Base-by-base conservation (phyloP, 2,888 invertebrate genomes). In the Drosophila ustulata region DNA sequence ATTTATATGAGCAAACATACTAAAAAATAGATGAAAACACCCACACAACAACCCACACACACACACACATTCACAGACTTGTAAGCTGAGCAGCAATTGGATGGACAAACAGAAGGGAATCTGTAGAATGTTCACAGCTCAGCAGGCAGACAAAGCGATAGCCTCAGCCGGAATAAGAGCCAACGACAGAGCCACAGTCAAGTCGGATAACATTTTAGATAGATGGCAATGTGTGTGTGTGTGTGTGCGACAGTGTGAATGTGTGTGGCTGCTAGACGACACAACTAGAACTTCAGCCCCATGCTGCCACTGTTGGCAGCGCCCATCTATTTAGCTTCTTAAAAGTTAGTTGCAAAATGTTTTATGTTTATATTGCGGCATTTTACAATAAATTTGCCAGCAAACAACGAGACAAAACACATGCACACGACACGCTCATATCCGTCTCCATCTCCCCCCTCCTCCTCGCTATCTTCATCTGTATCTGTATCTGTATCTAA, bases 1-100 rank as follows among this genome's bases (percentile, higher is more conserved):
- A 88, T 87, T 87, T 87, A 84, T 87, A 84, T 84, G 81, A 77
- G 81, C 83, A 85, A 84, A 85, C 82, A 84, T 68, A 82, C 78
- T 80, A 84, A 84, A 84, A 87, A 82, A 87, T 82, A 84, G 76
- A 82, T 80, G 82, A 78, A 72, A 78, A 77, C 68, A 79, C 56
- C 41, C 47, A 56, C 67, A 64, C 50, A 61, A 32, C 26, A 18
- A 39, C 57, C 66, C 57, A 59, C 49, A 53, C 25, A 51, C 37
- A 43, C 4, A n/a, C n/a, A n/a, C n/a, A n/a, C n/a, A n/a, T n/a
- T n/a, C n/a, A n/a, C 9, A 13, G 32, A 45, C 61, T 56, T 34
- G 43, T 41, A 53, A 59, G 45, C 46, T 61, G 8, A 37, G 63
- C 46, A 47, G 64, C 78, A 62, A 76, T 78, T 78, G 76, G 70